Evolutionary conservation across 2,888 invertebrate genomes (phyloP), one percentile per base, ranked within the genome.

Genomic region (Andrena praecox): DNA sequence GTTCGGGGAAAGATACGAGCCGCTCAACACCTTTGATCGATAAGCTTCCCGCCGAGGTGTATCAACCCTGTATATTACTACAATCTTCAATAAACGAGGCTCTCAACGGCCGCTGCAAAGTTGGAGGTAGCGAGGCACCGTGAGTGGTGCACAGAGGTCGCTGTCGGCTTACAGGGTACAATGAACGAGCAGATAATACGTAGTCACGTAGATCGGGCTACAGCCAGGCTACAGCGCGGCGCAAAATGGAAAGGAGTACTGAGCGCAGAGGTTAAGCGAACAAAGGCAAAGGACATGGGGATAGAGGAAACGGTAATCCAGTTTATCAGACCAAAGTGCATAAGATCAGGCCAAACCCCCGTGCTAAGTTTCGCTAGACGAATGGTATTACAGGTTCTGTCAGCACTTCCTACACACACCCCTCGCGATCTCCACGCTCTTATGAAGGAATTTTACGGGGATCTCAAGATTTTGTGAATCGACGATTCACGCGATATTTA

Each of bases 241-340:
- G 69, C 59, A 50, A 56, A 20, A 62, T 54, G 50, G 48, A 52
- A 35, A 29, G 35, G 31, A 60, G 24, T 50, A 16, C 2, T 7
- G 70, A 74, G 24, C n/a, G 20, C 62, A 71, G 67, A 50, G 10
- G 42, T 63, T 60, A 72, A 64, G 63, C 56, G 74, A 75, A 83
- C 67, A 64, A 79, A 77, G 24, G 42, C 8, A 63, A 73, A 56
- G 50, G 69, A 50, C 60, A 74, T 60, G 75, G 64, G 59, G 29
- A 70, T 66, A 60, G 75, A 76, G 80, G 70, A 81, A 83, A 76
- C 84, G 77, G 82, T 90, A 91, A 91, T 91, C 89, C 87, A 89
- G 91, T 92, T 92, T 91, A 91, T 91, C 91, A 87, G 84, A 75
- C 78, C 83, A 83, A 86, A 91, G 89, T 90, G 90, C 90, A 90